Evolutionary conservation across 2,113 vertebrate species (phyloP).

Genomic region (Mus pahari): DNA sequence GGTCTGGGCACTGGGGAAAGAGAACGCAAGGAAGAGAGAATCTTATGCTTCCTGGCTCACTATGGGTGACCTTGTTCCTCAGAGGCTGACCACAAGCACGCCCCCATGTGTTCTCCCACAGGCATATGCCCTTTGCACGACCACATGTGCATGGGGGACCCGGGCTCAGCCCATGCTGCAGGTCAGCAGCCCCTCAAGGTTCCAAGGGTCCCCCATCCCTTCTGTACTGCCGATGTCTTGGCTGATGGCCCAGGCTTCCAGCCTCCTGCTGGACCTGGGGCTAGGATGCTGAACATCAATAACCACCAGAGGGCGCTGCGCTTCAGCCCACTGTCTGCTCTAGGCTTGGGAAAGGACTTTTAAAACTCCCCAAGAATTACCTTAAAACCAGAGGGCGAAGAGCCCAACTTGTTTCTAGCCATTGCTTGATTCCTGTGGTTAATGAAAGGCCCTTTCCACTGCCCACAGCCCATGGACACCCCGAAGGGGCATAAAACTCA

Average conservation of each 20-base stretch:
- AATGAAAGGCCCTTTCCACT: constrained; percentile 27
- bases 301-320: constrained; percentile 43
- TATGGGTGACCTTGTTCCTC: neutral
- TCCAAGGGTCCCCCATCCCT: neutral
- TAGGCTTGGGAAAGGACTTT: neutral
- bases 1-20: neutral
- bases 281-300: neutral
- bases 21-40: neutral
- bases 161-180: fast-evolving
- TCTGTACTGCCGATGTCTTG: fast-evolving
- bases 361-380: constrained; percentile 2
- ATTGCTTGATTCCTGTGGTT: constrained; percentile 14
- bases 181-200: neutral
- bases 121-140: no score
- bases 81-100: neutral
- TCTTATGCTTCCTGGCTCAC: neutral
- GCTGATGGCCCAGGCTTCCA: neutral
- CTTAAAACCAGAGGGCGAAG: constrained; percentile 2
- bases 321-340: neutral
- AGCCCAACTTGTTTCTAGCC: neutral
- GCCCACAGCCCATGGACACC: neutral
- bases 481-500: constrained; percentile 67
- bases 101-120: neutral
- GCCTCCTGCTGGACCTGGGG: neutral
- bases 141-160: neutral